Percentiles rank a stretch among this genome's conserved stretches.
Conservation (phyloP, 2,888 invertebrate species). For the Parasteatoda lunata region DNA sequence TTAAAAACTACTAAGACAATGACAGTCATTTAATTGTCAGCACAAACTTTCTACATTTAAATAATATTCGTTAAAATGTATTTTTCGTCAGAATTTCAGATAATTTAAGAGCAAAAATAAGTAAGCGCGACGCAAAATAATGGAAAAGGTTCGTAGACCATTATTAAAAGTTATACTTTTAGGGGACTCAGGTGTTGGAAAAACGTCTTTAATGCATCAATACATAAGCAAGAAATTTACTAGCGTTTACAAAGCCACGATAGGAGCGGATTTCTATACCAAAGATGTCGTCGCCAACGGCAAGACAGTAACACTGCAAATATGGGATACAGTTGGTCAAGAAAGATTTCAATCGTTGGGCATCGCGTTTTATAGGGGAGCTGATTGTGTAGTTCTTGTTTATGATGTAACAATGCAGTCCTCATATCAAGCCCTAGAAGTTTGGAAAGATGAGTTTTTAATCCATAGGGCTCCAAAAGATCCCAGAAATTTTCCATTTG, state of each 20-base stretch:
- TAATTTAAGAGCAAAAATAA: too few relatives aligned
- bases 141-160: constrained; percentile 29
- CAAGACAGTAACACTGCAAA: constrained; percentile 27
- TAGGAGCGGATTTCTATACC: constrained; percentile 50
- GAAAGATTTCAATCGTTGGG: constrained; percentile 55
- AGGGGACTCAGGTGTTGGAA: constrained; percentile 54
- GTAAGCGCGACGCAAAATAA: neutral
- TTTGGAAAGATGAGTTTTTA: constrained; percentile 54
- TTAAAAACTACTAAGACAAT: too few relatives aligned
- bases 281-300: constrained; percentile 33
- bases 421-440: constrained; percentile 34
- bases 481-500: constrained; percentile 51
- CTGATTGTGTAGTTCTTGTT: constrained; percentile 49
- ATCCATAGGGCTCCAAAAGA: constrained; percentile 43
- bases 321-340: constrained; percentile 64
- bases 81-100: too few relatives aligned
- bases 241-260: constrained; percentile 39
- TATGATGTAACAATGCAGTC: constrained; percentile 51
- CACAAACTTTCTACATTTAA: too few relatives aligned
- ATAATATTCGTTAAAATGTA: too few relatives aligned
- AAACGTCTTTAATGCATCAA: constrained; percentile 46
- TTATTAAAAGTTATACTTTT: constrained; percentile 48
- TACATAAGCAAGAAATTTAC: constrained; percentile 37
- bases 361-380: constrained; percentile 51
- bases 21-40: too few relatives aligned